Evolutionary conservation across 2,113 vertebrate species (phyloP).

Genomic region (Sylvia atricapilla): DNA sequence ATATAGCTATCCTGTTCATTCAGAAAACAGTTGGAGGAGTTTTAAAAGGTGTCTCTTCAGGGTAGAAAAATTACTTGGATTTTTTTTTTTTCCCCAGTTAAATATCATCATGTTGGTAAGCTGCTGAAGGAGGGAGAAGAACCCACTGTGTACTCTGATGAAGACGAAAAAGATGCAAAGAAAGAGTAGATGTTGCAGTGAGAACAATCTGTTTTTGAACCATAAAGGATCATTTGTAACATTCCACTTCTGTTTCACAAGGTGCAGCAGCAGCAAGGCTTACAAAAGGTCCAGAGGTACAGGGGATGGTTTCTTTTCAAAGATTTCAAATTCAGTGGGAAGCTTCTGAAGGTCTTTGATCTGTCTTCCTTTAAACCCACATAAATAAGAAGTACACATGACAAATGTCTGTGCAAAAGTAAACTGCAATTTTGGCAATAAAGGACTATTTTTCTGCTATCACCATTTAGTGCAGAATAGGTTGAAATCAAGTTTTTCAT

Average conservation of each 20-base stretch:
- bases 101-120: constrained; percentile 93
- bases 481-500: constrained; percentile 19
- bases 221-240: constrained; percentile 66
- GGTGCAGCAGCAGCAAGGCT: constrained; percentile 40
- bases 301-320: constrained; percentile 1
- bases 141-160: constrained; percentile 91
- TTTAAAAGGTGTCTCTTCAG: background rate
- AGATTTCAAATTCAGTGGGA: constrained; percentile 34
- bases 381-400: background rate
- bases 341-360: constrained; percentile 20
- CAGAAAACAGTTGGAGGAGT: background rate
- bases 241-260: constrained; percentile 69
- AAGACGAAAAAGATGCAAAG: constrained; percentile 79
- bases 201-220: constrained; percentile 66
- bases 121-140: constrained; percentile 94
- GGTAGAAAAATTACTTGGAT: background rate
- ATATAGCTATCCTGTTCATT: background rate
- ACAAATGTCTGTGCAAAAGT: constrained; percentile 38
- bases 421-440: constrained; percentile 33
- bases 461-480: background rate
- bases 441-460: constrained; percentile 24
- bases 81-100: constrained; percentile 74
- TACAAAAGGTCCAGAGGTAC: constrained; percentile 60
- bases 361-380: constrained; percentile 45
- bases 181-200: constrained; percentile 64